Base-by-base conservation (phyloP, 2,113 vertebrate genomes). In the Meleagris gallopavo region DNA sequence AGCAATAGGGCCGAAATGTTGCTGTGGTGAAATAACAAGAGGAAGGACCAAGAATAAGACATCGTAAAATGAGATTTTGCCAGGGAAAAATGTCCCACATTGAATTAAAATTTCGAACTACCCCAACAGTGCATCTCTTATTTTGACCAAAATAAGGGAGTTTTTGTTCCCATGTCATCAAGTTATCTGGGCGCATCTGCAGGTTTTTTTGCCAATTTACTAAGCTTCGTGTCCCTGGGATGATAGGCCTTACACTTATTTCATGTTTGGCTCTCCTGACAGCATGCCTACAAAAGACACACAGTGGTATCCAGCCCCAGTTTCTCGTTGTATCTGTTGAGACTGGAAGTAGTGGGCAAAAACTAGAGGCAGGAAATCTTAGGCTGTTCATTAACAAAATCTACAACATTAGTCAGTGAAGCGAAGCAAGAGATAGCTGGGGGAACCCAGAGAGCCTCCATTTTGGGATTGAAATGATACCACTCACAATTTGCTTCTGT, bases 1-100 rank as follows among this genome's bases (percentile, higher is more conserved):
- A 32, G 82, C 83, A 94, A 90, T 88, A 57, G 94, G 82, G 82
- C 89, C 64, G 94, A 94, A 94, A 81, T 90, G 91, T 96, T 97
- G 72, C 94, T 79, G 96, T 95, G 88, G 94, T 94, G 88, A 95
- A 86, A 80, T 74, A 80, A 80, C 71, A 93, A 80, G 74, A 93
- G 55, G 75, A 95, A 87, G 60, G 64, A 92, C 79, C 85, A 85
- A 76, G 70, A 71, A 65, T 45, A 87, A 94, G 91, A 80, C 41
- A 21, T 36, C 30, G 87, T 52, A 87, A 97, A 91, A 94, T 46
- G 78, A 80, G 61, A 84, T 91, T 94, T 92, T 66, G 69, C 58
- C 3, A 2, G 3, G 2, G n/a, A 24, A 65, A 82, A 66, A 64
- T 8, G 38, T 77, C 64, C 54, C 50, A 46, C 22, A 40, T 4